These are phyloP conservation scores for Scotopteryx bipunctaria DNA, from an alignment of 2,888 invertebrate genomes.

Conservation along the genomic window DNA sequence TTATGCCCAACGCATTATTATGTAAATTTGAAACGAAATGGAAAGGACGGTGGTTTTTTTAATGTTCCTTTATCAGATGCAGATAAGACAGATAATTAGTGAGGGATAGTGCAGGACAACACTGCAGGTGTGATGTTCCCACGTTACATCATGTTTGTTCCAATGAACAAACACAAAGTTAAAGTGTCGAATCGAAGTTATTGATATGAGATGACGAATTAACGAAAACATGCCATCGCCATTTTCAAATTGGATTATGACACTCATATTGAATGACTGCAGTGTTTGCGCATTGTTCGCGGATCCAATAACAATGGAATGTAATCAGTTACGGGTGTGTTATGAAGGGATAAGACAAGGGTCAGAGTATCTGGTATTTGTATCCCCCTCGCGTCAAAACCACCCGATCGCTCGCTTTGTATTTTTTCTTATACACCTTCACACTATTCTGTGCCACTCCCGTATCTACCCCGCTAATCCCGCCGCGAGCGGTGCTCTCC, in stretches of 20 bases:
- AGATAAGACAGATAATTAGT: constrained; percentile 77
- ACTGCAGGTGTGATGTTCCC: constrained; percentile 68
- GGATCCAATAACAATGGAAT: constrained; percentile 71
- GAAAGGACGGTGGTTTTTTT: constrained; percentile 68
- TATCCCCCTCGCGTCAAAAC: constrained; percentile 48
- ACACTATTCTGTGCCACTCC: constrained; percentile 39
- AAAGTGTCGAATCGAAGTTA: constrained; percentile 9
- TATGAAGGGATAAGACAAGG: constrained; percentile 64
- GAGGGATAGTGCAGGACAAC: constrained; percentile 57
- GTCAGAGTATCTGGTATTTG: constrained; percentile 62
- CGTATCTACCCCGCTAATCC: constrained; percentile 43
- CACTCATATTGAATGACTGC: constrained; percentile 44
- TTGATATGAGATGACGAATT: not conserved
- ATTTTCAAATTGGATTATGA: constrained; percentile 27
- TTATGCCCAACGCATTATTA: constrained; percentile 78
- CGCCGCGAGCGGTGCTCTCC: constrained; percentile 63
- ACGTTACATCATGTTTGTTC: constrained; percentile 44
- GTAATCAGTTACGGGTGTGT: constrained; percentile 65
- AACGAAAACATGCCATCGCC: constrained; percentile 20
- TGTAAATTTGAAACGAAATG: constrained; percentile 77
- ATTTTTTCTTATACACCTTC: constrained; percentile 59
- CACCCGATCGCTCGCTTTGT: constrained; percentile 57
- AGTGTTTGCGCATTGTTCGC: constrained; percentile 65
- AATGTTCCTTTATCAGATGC: constrained; percentile 69
- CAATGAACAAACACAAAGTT: constrained; percentile 12